Evolutionary conservation across 2,797 vertebrate genomes (phyloP), one percentile per base, ranked within the genome.

Genomic region (Enteromius anoplus): DNA sequence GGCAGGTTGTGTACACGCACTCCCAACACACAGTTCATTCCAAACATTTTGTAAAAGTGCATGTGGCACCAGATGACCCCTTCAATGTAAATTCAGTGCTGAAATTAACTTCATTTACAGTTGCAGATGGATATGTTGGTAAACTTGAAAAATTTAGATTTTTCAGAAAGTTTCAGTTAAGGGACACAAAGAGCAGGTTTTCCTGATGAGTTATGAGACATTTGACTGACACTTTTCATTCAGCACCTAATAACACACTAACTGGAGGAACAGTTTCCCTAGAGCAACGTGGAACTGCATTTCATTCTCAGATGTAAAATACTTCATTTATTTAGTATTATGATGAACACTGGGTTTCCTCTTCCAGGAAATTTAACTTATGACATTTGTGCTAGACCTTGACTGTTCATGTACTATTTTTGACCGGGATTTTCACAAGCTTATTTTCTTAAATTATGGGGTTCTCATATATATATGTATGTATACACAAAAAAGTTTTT

Each of bases 141-240:
- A 42, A 42, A 42, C 10, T 9, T 42, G 9, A 42, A 42, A 42
- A 42, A 2, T 42, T 9, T 42, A 42, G 2, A 10, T 42, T 42
- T 5, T 40, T 40, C 6, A 40, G 40, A 40, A 40, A 40, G 34
- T 37, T 37, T 37, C 34, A 5, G 34, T 37, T 37, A 17, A 26
- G 6, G 6, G 21, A 70, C n/a, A 70, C 68, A 34, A 53, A 73
- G 71, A n/a, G 29, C 47, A 53, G 29, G 47, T 53, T 73, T 73
- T 34, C 21, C 72, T 23, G 72, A 40, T n/a, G 72, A 55, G 21
- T 75, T 75, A 55, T 12, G 34, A 75, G 32, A 32, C 19, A 55
- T 75, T 75, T 75, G 71, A 75, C 51, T n/a, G 49, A 75, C 72
- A 75, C 51, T 55, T 40, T 75, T 75, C 51, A 58, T 58, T 75